A percentile compares a stretch with the other conserved stretches of the same genome.
phyloP scores from a whole-genome alignment of 2,888 invertebrate species.

The Syritta pipiens region DNA sequence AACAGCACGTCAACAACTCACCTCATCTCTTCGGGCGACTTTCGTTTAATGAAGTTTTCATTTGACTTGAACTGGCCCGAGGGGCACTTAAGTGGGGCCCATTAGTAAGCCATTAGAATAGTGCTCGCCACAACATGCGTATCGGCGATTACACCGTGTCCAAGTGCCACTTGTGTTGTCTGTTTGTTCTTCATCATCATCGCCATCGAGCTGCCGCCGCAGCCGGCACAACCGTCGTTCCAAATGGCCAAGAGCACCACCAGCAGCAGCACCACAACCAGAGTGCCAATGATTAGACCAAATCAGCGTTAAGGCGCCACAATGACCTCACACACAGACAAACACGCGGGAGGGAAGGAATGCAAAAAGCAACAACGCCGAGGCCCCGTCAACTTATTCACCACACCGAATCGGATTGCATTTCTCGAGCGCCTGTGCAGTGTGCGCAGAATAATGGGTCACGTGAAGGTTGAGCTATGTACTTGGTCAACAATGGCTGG shows the following conservation, averaged over 20 bases:
- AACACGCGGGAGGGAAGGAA: too few relatives aligned
- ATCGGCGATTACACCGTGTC: slow-evolving; percentile 66
- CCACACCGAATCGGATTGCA: slow-evolving; percentile 29
- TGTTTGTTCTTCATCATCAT: slow-evolving; percentile 66
- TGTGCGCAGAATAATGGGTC: slow-evolving; percentile 41
- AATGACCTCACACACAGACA: slow-evolving; percentile 38
- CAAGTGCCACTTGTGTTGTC: slow-evolving; percentile 65
- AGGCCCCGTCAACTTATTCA: slow-evolving; percentile 31
- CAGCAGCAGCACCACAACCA: slow-evolving; percentile 2
- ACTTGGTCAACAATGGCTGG: slow-evolving; percentile 12
- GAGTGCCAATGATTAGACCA: slow-evolving; percentile 55
- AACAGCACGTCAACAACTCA: slow-evolving; percentile 43
- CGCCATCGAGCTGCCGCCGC: not conserved
- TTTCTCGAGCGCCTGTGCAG: slow-evolving; percentile 14
- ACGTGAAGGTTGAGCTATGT: slow-evolving; percentile 33
- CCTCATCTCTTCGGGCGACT: slow-evolving; percentile 59
- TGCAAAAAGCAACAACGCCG: slow-evolving; percentile 32
- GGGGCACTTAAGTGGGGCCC: slow-evolving; percentile 68
- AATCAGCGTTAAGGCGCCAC: slow-evolving; percentile 68
- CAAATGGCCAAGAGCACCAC: slow-evolving; percentile 18
- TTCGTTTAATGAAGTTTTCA: slow-evolving; percentile 68
- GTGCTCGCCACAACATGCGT: slow-evolving; percentile 67
- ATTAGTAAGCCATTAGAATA: slow-evolving; percentile 69
- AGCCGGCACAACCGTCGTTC: slow-evolving; percentile 10
- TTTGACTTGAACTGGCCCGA: slow-evolving; percentile 67